A percentile compares a stretch with the other conserved stretches of the same genome.
These are phyloP conservation scores for Diplosoma virens DNA, from an alignment of 23 tunicate species.

Conservation along the genomic window DNA sequence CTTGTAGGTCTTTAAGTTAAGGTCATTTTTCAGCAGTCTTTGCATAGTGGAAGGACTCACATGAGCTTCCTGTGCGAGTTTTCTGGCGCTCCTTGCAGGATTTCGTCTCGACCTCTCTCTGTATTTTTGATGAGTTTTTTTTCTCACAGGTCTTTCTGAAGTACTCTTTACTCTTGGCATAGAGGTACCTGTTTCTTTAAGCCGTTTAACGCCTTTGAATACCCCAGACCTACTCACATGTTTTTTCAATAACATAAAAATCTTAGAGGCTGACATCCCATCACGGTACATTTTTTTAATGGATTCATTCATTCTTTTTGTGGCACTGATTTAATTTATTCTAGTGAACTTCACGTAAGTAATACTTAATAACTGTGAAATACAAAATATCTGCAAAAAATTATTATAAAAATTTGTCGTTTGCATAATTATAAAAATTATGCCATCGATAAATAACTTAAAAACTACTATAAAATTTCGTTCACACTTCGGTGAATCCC, in stretches of 20 bases:
- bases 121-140: neutral
- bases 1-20: neutral
- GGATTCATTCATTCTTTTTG: neutral
- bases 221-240: neutral
- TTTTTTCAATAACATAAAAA: neutral
- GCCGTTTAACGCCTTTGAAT: neutral
- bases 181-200: neutral
- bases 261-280: too few relatives aligned
- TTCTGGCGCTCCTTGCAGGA: constrained; percentile 1
- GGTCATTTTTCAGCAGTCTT: neutral
- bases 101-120: constrained; percentile 1
- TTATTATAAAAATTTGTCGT: too few relatives aligned
- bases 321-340: too few relatives aligned
- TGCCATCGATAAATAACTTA: too few relatives aligned
- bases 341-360: too few relatives aligned
- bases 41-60: constrained; percentile 4
- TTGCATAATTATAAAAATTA: too few relatives aligned
- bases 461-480: too few relatives aligned
- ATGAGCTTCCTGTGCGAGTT: neutral
- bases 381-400: too few relatives aligned
- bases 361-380: too few relatives aligned
- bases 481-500: too few relatives aligned
- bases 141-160: neutral
- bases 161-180: neutral
- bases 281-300: neutral